Conservation (phyloP, 2,797 vertebrate genomes). For the Catamblyrhynchus diadema region DNA sequence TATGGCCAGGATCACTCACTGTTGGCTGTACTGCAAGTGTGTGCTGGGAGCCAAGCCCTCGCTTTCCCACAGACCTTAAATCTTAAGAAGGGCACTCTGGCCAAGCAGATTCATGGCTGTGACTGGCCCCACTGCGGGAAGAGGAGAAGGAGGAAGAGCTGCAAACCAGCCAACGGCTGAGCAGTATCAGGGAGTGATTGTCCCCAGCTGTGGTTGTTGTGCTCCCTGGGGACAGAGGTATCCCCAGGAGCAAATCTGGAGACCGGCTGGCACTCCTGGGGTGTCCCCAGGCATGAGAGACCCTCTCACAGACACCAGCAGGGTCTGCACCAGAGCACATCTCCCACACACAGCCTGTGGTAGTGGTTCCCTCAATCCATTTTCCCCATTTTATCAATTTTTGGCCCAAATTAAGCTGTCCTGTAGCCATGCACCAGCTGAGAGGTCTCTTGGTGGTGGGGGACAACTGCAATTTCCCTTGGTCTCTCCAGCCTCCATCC, state of each 20-base stretch:
- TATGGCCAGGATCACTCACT: accelerated
- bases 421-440: accelerated
- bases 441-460: background rate
- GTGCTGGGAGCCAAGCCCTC: accelerated
- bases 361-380: background rate
- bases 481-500: background rate
- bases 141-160: background rate
- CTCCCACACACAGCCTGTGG: background rate
- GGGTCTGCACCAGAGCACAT: background rate
- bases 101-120: background rate
- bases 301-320: accelerated
- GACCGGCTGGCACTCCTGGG: no score
- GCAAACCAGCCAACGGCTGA: background rate
- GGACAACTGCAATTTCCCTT: background rate
- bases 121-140: accelerated
- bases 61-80: accelerated
- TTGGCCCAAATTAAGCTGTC: background rate
- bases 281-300: background rate
- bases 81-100: accelerated
- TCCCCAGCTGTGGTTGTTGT: background rate
- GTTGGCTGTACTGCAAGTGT: background rate
- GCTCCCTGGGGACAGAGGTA: no score
- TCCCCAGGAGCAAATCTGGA: background rate
- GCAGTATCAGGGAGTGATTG: background rate
- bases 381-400: background rate